Base-by-base conservation (phyloP, 2,113 vertebrate genomes). In the Synchiropus splendidus region DNA sequence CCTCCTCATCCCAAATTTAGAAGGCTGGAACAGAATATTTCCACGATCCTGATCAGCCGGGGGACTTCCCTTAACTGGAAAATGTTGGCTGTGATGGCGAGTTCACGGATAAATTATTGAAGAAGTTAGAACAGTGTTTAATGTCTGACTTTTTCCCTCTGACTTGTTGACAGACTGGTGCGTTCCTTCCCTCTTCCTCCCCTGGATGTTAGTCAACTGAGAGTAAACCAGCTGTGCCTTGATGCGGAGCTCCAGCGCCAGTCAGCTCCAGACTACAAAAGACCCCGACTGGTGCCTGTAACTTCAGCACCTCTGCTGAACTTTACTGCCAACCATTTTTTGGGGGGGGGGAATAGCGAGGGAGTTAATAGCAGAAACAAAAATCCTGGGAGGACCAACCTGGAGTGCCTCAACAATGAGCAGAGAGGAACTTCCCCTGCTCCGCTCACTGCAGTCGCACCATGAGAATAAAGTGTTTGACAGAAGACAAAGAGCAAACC, bases 81-180 rank as follows among this genome's bases (percentile, higher is more conserved):
- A 44, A 57, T 5, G 62, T 49, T 72, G 70, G 58, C 72, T 65
- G 42, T 11, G 38, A 59, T 59, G 54, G 69, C 63, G 70, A 75
- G 59, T 77, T 71, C 59, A 42, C 45, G 54, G 54, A 36, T 65
- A 65, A 71, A 78, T 76, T 72, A 75, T 65, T 52, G 52, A 44
- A 66, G 14, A 50, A 38, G n/a, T 27, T 27, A 27, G 21, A 27
- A 27, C 52, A 63, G 38, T 49, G 47, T 65, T 37, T 54, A 13
- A 21, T 58, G 49, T 70, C 48, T 36, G 47, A 63, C 13, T 37
- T 42, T n/a, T 6, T 18, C 30, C 6, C 33, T 47, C 27, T 31
- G 14, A n/a, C 45, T 13, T 35, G 16, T 30, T 2, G 18, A 36
- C 40, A 11, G 16, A 34, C 37, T 27, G 33, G 11, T 56, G 21